Percentiles rank a stretch among this genome's conserved stretches.
Conservation (phyloP, 2,888 invertebrate species). For the Sympetrum striolatum region DNA sequence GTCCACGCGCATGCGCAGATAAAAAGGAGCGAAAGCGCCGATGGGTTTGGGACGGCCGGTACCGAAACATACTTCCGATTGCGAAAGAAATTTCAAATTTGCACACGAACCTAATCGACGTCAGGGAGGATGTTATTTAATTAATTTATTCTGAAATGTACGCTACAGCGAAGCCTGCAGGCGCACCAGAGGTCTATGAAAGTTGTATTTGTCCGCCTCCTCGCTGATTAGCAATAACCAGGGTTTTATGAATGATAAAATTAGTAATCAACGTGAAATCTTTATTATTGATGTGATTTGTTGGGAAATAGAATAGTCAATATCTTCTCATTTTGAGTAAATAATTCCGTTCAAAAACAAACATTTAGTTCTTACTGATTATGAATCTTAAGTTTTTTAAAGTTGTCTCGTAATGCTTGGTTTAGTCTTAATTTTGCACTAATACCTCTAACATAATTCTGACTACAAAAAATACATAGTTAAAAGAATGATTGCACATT, state of each 20-base stretch:
- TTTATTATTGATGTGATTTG: neutral
- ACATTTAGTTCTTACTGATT: too few relatives aligned
- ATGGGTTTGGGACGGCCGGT: constrained; percentile 2
- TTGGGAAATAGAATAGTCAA: neutral
- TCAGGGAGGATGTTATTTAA: constrained; percentile 34
- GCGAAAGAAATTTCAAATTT: constrained; percentile 35
- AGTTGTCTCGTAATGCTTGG: too few relatives aligned
- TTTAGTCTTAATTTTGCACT: too few relatives aligned
- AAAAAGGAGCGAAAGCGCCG: constrained; percentile 12
- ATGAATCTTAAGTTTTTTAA: too few relatives aligned
- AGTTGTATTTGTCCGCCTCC: neutral
- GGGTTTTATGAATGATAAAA: neutral
- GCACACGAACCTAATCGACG: constrained; percentile 25
- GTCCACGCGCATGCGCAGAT: neutral
- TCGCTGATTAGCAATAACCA: neutral
- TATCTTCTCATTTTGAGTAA: too few relatives aligned
- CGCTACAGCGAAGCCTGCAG: neutral
- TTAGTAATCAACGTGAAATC: neutral
- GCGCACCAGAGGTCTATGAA: neutral
- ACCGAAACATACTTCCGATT: neutral
- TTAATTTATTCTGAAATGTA: constrained; percentile 37
- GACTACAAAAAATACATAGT: too few relatives aligned
- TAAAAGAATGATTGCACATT: too few relatives aligned
- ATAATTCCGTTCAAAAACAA: too few relatives aligned
- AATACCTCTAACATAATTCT: too few relatives aligned